These are phyloP conservation scores for Blastomussa wellsi DNA, from an alignment of 92 coral and sea anemone genomes.

Conservation along the genomic window DNA sequence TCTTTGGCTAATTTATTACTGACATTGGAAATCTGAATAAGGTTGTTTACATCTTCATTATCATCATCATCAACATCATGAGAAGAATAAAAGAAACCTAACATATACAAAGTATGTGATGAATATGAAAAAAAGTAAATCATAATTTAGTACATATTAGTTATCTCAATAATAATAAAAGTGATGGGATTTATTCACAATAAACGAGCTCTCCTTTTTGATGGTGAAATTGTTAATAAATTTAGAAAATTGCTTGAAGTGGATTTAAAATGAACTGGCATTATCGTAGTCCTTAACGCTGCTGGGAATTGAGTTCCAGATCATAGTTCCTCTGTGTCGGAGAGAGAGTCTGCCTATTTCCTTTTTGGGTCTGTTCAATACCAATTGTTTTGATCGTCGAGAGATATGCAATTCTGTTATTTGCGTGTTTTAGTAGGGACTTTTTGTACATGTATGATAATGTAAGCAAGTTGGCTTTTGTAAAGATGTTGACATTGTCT, in stretches of 20 bases:
- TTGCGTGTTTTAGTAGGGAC: too few species aligned
- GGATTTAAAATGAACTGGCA: not conserved
- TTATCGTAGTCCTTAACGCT: constrained; percentile 20
- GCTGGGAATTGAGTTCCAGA: constrained; percentile 21
- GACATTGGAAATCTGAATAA: too few species aligned
- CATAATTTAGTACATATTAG: not conserved
- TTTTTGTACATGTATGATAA: too few species aligned
- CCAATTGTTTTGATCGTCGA: constrained; percentile 12
- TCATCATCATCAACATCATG: too few species aligned
- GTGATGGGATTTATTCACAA: constrained; percentile 1
- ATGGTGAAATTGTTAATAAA: constrained; percentile 1
- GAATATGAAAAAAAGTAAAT: not conserved
- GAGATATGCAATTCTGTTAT: too few species aligned
- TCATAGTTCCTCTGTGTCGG: constrained; percentile 28
- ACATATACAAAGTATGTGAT: not conserved
- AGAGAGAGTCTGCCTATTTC: constrained; percentile 23
- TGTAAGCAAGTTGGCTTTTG: too few species aligned
- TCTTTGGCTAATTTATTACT: too few species aligned
- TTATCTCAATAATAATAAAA: constrained; percentile 3
- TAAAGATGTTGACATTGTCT: too few species aligned
- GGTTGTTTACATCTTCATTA: too few species aligned
- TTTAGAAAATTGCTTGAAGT: not conserved
- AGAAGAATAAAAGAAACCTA: not conserved
- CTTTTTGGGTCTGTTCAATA: constrained; percentile 6
- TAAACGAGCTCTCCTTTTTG: constrained; percentile 5